These are phyloP conservation scores for Cheumatopsyche charites DNA, from an alignment of 1,140 invertebrate genomes.

Conservation along the genomic window DNA sequence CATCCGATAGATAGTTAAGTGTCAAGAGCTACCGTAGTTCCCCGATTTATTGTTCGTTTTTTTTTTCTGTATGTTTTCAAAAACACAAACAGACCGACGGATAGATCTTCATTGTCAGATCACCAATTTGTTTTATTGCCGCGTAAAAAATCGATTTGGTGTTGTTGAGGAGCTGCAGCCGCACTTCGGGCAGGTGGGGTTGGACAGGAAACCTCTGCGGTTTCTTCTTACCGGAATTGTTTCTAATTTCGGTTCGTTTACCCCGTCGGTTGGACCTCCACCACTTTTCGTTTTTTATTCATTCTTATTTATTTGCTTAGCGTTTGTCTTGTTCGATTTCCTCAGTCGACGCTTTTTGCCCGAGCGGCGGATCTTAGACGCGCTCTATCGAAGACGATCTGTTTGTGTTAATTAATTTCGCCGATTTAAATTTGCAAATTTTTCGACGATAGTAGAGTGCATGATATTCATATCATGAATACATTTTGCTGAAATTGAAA, in stretches of 20 bases:
- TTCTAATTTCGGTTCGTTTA: conserved; percentile 40
- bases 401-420: too few relatives aligned
- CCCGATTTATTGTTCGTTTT: background rate
- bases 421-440: too few relatives aligned
- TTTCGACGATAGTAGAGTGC: too few relatives aligned
- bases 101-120: conserved; percentile 28
- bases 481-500: too few relatives aligned
- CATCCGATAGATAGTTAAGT: too few relatives aligned
- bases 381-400: too few relatives aligned
- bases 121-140: conserved; percentile 34
- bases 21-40: background rate
- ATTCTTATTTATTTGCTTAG: background rate
- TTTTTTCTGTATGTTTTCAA: too few relatives aligned
- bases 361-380: too few relatives aligned
- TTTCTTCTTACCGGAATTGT: conserved; percentile 39
- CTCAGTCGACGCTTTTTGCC: too few relatives aligned
- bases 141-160: conserved; percentile 38
- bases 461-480: too few relatives aligned
- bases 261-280: background rate
- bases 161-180: conserved; percentile 10
- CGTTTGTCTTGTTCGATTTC: too few relatives aligned
- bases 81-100: background rate
- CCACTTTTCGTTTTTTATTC: background rate
- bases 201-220: conserved; percentile 38
- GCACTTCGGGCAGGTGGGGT: conserved; percentile 24